phyloP scores from a whole-genome alignment of 2,888 invertebrate genomes.

The Alcis repandata region DNA sequence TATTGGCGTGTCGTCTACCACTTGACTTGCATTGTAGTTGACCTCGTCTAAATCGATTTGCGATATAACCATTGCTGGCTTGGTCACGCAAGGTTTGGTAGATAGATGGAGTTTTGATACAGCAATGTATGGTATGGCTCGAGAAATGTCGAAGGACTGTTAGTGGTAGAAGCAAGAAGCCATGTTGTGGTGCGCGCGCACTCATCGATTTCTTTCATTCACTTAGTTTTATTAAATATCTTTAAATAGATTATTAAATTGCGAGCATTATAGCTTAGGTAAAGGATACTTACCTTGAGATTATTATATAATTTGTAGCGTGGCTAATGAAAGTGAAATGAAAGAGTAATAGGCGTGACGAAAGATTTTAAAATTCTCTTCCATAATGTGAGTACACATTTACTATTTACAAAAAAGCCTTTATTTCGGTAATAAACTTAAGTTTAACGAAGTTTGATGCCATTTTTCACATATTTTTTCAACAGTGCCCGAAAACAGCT shows the following conservation, averaged over 20 bases:
- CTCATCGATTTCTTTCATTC: constrained; percentile 72
- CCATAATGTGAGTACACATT: too few species aligned
- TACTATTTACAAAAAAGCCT: too few species aligned
- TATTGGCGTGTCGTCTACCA: constrained; percentile 34
- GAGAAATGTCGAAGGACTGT: constrained; percentile 8
- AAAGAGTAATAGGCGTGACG: too few species aligned
- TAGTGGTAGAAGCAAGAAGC: constrained; percentile 60
- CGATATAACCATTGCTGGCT: constrained; percentile 42
- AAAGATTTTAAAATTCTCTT: too few species aligned
- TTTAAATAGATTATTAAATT: constrained; percentile 74
- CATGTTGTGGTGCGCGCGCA: constrained; percentile 79
- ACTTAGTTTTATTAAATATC: constrained; percentile 66
- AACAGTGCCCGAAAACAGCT: too few species aligned
- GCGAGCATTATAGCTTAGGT: constrained; percentile 60
- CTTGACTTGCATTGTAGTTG: constrained; percentile 31
- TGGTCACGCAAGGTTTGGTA: background rate
- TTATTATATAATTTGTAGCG: constrained; percentile 44
- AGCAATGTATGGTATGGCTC: constrained; percentile 49
- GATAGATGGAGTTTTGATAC: background rate
- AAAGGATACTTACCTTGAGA: constrained; percentile 46
- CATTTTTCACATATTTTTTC: too few species aligned
- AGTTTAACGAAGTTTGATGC: too few species aligned
- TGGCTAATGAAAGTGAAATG: constrained; percentile 1
- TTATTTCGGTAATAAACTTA: too few species aligned
- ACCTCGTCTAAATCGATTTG: constrained; percentile 14